Percentiles rank a stretch among this genome's conserved stretches.
Conservation (phyloP, 2,888 invertebrate genomes). For the Eupithecia dodoneata region DNA sequence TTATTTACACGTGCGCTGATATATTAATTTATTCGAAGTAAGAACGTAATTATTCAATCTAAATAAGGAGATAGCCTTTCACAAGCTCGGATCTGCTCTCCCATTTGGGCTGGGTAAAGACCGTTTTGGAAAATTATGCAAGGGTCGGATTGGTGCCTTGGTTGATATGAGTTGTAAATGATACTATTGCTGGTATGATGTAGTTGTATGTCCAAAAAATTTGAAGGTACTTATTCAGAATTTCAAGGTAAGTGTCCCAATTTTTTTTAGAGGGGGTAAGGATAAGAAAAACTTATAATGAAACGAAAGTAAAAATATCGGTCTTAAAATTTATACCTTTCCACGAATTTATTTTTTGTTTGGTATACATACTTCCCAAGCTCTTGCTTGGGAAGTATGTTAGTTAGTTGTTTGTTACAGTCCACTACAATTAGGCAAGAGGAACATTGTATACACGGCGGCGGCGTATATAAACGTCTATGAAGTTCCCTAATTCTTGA, state of each 20-base stretch:
- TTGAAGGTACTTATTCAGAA: constrained; percentile 5
- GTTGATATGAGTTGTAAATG: constrained; percentile 15
- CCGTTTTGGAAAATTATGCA: constrained; percentile 42
- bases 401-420: too few species aligned
- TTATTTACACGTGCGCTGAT: constrained; percentile 38
- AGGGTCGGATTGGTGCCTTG: constrained; percentile 23
- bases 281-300: not conserved
- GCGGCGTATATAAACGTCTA: too few species aligned
- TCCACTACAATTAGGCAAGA: too few species aligned
- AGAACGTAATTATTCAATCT: constrained; percentile 35
- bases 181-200: constrained; percentile 18
- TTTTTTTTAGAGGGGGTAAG: not conserved
- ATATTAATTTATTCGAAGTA: constrained; percentile 44
- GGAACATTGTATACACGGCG: too few species aligned
- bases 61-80: constrained; percentile 43
- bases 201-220: constrained; percentile 7
- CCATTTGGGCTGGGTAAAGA: constrained; percentile 36
- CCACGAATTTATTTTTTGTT: too few species aligned
- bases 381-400: too few species aligned
- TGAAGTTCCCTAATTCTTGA: too few species aligned
- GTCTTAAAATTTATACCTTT: too few species aligned
- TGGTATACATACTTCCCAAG: too few species aligned
- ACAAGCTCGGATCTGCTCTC: constrained; percentile 39
- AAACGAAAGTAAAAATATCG: not conserved
- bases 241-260: constrained; percentile 9